Conservation (phyloP, 2,113 vertebrate genomes). For the Nanorana parkeri region DNA sequence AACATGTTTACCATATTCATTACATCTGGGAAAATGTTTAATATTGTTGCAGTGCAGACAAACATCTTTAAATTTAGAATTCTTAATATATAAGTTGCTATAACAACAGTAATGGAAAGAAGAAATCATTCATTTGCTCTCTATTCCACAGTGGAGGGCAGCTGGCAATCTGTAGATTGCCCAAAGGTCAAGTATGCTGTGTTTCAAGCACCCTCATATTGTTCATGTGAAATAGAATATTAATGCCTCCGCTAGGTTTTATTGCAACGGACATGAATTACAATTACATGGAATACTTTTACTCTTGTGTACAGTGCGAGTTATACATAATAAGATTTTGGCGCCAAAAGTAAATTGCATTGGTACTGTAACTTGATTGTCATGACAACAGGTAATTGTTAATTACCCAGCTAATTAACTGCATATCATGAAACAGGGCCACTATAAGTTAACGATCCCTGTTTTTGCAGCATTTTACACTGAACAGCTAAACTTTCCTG, state of each 20-base stretch:
- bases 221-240: not conserved
- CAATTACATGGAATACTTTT: not conserved
- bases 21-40: too few species aligned
- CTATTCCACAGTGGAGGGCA: not conserved
- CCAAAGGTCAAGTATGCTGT: too few species aligned
- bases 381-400: slow-evolving; percentile 23
- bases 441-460: slow-evolving; percentile 38
- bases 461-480: slow-evolving; percentile 21
- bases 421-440: slow-evolving; percentile 12
- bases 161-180: not conserved
- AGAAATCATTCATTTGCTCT: slow-evolving; percentile 8
- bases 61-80: not conserved
- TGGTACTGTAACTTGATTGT: not conserved
- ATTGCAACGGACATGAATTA: not conserved
- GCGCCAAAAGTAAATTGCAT: not conserved
- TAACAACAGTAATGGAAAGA: not conserved
- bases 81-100: slow-evolving; percentile 19
- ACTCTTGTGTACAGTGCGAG: not conserved
- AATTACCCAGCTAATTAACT: slow-evolving; percentile 38
- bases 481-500: slow-evolving; percentile 7
- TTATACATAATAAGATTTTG: slow-evolving; percentile 31
- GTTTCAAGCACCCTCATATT: not conserved
- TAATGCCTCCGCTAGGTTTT: not conserved
- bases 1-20: too few species aligned
- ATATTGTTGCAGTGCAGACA: not conserved